Base-by-base conservation (phyloP, 2,113 vertebrate genomes). In the Holacanthus passer region DNA sequence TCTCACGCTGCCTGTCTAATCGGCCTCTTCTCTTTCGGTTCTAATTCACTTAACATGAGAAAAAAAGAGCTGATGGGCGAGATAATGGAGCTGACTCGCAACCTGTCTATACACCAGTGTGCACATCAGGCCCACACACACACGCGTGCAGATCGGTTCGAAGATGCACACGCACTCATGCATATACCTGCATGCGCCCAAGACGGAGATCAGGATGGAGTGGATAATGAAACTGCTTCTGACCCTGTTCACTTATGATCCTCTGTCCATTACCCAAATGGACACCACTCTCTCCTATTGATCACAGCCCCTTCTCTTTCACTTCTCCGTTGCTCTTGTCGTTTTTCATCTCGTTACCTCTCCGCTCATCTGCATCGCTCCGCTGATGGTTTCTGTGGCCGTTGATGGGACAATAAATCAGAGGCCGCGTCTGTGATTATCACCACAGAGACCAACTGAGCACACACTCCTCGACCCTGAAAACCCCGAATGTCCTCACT, bases 251-350 rank as follows among this genome's bases (percentile, higher is more conserved):
- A 90, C 92, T 95, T 96, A 96, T 95, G 95, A 96, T 95, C 85
- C 90, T 86, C 95, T 94, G 94, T 96, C 97, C 96, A 97, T 98
- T 99, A 98, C 94, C 94, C 93, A 97, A 97, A 97, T 97, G 96
- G 96, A 96, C 95, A 96, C 92, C 93, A 96, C 96, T 97, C 92
- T 94, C 92, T 65, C 69, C 81, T 96, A 97, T 97, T 96, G 96
- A 98, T 98, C 95, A 92, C 77, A 93, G 89, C 85, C 81, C 86
- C 93, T 89, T 94, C 96, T 94, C 86, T 78, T 88, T 88, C 86
- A 96, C 93, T 83, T 82, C 93, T 92, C 84, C 65, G 19, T 78
- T 82, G 96, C 95, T 83, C 88, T 92, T 91, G 91, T 87, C 90
- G 78, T 94, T 96, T 96, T 94, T 96, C 95, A 97, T 95, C 94